Conservation (phyloP, 2,113 vertebrate genomes). For the Leptosomus discolor region DNA sequence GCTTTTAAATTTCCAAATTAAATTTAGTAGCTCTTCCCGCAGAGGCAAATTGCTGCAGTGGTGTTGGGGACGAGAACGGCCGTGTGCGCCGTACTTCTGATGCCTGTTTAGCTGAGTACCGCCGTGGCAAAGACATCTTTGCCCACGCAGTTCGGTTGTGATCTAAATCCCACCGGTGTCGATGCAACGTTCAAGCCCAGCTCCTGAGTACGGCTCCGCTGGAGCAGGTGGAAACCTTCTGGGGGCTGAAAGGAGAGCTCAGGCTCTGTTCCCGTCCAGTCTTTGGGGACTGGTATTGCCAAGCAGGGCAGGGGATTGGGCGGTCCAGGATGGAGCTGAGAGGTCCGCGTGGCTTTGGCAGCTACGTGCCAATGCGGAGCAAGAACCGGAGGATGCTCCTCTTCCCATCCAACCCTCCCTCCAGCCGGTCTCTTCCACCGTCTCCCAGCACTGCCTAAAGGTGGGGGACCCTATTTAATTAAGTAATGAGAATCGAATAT, state of each 20-base stretch:
- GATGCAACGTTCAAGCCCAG: not conserved
- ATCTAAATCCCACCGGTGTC: not conserved
- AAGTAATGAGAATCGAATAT: conserved; percentile 55
- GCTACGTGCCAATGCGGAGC: fast-evolving
- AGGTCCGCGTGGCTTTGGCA: fast-evolving
- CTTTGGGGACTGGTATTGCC: not conserved
- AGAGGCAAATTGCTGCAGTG: not conserved
- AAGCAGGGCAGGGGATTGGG: not conserved
- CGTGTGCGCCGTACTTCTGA: not conserved
- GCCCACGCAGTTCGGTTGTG: not conserved
- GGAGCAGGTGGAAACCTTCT: not conserved
- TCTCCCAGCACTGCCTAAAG: not conserved
- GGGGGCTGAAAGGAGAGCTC: not conserved
- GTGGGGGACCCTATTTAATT: conserved; percentile 37
- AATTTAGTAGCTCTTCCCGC: not conserved
- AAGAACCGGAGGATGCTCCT: not conserved
- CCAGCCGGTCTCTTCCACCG: not conserved
- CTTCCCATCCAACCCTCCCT: not conserved
- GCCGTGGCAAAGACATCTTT: not conserved
- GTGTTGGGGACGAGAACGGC: not conserved
- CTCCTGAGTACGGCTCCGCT: not conserved
- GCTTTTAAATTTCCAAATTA: not conserved
- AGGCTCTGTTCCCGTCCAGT: not conserved
- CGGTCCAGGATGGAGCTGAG: not conserved
- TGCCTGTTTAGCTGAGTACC: not conserved